Percentiles rank a stretch among this genome's conserved stretches.
Evolutionary conservation across 1,140 invertebrate species (phyloP).

Genomic region (Luehdorfia chinensis): DNA sequence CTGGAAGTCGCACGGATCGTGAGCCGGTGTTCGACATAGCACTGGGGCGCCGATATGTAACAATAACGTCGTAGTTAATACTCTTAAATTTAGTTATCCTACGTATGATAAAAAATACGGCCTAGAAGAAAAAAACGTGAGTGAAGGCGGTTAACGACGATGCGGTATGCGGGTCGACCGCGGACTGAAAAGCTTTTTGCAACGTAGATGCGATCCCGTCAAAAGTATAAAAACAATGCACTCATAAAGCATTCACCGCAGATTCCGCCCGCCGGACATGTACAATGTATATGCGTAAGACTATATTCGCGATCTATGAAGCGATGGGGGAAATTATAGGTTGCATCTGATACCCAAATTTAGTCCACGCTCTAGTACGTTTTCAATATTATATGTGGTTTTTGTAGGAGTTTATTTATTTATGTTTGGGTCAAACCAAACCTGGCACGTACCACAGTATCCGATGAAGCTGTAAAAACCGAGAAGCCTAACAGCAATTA

Average conservation of each 20-base stretch:
- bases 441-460: too few species aligned
- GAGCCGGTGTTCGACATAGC: slow-evolving; percentile 41
- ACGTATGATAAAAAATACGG: slow-evolving; percentile 26
- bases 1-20: slow-evolving; percentile 56
- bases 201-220: slow-evolving; percentile 35
- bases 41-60: slow-evolving; percentile 11
- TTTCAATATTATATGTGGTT: too few species aligned
- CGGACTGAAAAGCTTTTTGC: slow-evolving; percentile 57
- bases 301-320: slow-evolving; percentile 10
- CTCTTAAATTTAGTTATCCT: neutral
- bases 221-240: slow-evolving; percentile 61
- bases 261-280: slow-evolving; percentile 35
- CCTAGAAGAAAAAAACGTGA: slow-evolving; percentile 40
- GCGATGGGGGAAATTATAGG: slow-evolving; percentile 9
- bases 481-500: too few species aligned
- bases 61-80: slow-evolving; percentile 7
- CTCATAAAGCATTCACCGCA: slow-evolving; percentile 70
- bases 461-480: too few species aligned
- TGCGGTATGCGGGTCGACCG: slow-evolving; percentile 67
- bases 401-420: too few species aligned
- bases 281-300: slow-evolving; percentile 24
- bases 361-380: slow-evolving; percentile 5
- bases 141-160: slow-evolving; percentile 40
- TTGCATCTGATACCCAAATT: slow-evolving; percentile 1
- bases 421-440: too few species aligned